phyloP scores from a whole-genome alignment of 2,888 invertebrate genomes.

The Norana najaformis region DNA sequence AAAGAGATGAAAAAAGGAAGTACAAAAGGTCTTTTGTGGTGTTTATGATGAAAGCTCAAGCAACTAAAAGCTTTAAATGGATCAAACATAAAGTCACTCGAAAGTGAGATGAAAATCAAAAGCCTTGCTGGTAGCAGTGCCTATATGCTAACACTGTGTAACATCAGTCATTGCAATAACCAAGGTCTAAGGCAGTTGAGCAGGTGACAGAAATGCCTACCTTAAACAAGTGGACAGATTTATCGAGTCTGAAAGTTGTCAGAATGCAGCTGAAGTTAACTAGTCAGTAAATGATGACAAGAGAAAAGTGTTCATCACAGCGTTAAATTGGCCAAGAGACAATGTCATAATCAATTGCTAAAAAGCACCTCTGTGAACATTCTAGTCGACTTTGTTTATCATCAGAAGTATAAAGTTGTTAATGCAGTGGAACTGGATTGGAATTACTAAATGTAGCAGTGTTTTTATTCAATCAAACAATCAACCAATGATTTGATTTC shows the following conservation, averaged over 20 bases:
- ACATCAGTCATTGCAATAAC: not conserved
- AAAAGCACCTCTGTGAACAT: too few species aligned
- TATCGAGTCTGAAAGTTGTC: not conserved
- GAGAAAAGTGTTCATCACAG: not conserved
- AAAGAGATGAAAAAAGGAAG: not conserved
- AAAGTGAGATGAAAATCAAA: not conserved
- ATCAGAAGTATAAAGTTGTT: not conserved
- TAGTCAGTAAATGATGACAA: not conserved
- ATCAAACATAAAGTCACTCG: not conserved
- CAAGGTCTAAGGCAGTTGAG: not conserved
- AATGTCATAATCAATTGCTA: not conserved
- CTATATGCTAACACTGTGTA: not conserved
- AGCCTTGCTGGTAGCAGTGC: not conserved
- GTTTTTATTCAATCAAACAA: not conserved
- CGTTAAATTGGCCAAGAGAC: not conserved
- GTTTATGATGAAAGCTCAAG: not conserved
- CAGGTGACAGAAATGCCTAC: not conserved
- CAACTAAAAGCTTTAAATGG: not conserved
- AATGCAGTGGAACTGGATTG: not conserved
- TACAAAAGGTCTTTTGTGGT: not conserved
- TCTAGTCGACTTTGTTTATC: not conserved
- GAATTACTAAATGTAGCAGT: not conserved
- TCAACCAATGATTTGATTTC: not conserved
- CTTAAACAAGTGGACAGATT: not conserved
- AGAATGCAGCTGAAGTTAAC: not conserved